Percentiles rank a stretch among this genome's conserved stretches.
Conservation (phyloP, 37 sponge, comb jelly and placozoan species). For the Spongilla lacustris region DNA sequence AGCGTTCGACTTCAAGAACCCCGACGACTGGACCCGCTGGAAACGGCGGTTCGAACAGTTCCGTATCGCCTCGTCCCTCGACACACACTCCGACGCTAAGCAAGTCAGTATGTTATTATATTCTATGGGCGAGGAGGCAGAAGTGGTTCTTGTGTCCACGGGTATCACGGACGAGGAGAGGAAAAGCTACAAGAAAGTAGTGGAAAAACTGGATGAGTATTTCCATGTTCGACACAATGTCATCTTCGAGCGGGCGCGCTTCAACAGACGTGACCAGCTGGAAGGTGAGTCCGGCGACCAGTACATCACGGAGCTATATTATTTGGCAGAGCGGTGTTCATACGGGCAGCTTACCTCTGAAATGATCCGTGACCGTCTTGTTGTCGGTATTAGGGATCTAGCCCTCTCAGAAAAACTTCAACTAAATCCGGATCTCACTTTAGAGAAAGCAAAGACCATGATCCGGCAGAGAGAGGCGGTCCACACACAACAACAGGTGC, state of each 20-base stretch:
- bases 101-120: constrained; percentile 37
- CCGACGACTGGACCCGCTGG: constrained; percentile 33
- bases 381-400: constrained; percentile 21
- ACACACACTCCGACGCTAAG: neutral
- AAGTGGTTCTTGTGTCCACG: constrained; percentile 11
- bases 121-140: constrained; percentile 38
- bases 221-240: constrained; percentile 9
- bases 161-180: constrained; percentile 16
- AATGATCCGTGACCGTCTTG: constrained; percentile 29
- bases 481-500: constrained; percentile 12
- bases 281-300: constrained; percentile 28
- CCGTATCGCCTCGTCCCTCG: constrained; percentile 12
- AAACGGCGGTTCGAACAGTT: constrained; percentile 23
- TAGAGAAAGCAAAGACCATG: constrained; percentile 31
- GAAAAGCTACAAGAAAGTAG: constrained; percentile 12
- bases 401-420: constrained; percentile 18
- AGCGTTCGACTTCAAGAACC: constrained; percentile 16
- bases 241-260: constrained; percentile 6
- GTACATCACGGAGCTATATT: constrained; percentile 18
- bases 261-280: constrained; percentile 11
- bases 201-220: constrained; percentile 24
- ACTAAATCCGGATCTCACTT: constrained; percentile 30
- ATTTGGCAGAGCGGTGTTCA: neutral
- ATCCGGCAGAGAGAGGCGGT: constrained; percentile 31
- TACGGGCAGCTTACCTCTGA: constrained; percentile 1